phyloP scores from a whole-genome alignment of 1,140 invertebrate genomes.

The Cheumatopsyche charites region DNA sequence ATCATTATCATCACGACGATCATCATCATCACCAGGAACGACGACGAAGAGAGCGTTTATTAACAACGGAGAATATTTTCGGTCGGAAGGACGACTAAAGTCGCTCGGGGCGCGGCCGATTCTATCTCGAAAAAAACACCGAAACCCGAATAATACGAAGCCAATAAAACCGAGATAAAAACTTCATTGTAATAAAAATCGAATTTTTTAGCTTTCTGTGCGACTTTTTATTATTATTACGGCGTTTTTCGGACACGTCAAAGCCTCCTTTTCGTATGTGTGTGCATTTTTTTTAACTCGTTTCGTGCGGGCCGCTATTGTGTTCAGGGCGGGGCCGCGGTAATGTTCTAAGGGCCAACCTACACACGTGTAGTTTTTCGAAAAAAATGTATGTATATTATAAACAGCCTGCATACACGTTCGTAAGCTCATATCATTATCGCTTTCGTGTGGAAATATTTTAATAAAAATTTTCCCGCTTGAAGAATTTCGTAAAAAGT shows the following conservation, averaged over 20 bases:
- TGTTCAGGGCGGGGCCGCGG: slow-evolving; percentile 31
- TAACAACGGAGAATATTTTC: slow-evolving; percentile 8
- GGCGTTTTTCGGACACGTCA: background rate
- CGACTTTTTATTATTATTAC: background rate
- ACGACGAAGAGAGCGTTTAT: background rate
- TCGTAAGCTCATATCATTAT: background rate
- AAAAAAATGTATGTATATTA: background rate
- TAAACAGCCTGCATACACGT: background rate
- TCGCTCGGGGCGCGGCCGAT: slow-evolving; percentile 28
- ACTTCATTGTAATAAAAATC: slow-evolving; percentile 41
- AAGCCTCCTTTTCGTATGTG: background rate
- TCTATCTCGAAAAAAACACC: slow-evolving; percentile 30
- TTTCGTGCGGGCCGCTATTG: slow-evolving; percentile 30
- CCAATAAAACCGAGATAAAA: slow-evolving; percentile 39
- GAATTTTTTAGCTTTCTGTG: slow-evolving; percentile 27
- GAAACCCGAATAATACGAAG: slow-evolving; percentile 35
- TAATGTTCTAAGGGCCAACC: slow-evolving; percentile 30
- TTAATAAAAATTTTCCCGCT: too few relatives aligned
- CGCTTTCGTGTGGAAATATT: background rate
- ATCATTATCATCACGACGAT: slow-evolving; percentile 22
- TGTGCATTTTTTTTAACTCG: slow-evolving; percentile 7
- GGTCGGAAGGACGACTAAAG: slow-evolving; percentile 31
- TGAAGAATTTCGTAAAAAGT: too few relatives aligned
- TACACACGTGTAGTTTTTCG: slow-evolving; percentile 15
- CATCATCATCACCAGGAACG: slow-evolving; percentile 29